Base-by-base conservation (phyloP, 2,888 invertebrate species). In the Megamerina dolium region DNA sequence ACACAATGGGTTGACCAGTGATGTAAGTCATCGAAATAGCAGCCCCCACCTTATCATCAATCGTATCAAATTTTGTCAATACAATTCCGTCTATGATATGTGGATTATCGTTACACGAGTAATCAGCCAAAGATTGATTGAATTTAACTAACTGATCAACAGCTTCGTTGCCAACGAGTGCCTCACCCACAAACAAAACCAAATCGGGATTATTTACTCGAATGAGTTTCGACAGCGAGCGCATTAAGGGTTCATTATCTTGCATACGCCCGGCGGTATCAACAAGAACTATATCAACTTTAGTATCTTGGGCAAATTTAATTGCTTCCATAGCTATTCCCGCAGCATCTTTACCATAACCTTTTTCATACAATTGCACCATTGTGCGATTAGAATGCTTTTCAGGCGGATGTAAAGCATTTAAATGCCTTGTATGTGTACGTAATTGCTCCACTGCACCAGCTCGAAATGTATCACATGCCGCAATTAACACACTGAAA, bases 201-300 rank as follows among this genome's bases (percentile, higher is more conserved):
- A 95, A 76, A 74, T 99, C 97, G 0, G 99, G 99, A 62, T 92
- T 86, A 72, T 99, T 99, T 32, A 97, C 90, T 72, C 87, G 91
- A 62, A 99, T 97, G 52, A 99, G 77, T 77, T 99, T 99, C 5
- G 97, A 88, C 38, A 99, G 76, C 0, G 99, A 94, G 50, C 95
- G 79, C 99, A 99, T 99, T 30, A 99, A 76, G 0, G 99, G 99
- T 66, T 97, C 97, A 70, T 99, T 99, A 74, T 99, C 97, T 74
- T 99, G 99, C 99, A 99, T 99, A 47, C 99, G 80, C n/a, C 99
- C 99, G 27, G 99, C 99, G 0, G 99, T 99, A 72, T 99, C 99
- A 14, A 99, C 82, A n/a, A 99, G 75, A 1, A 97, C 97, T 9
- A 97, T 82, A 74, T 99, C 95, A 42, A 89, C 78, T 41, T 76